phyloP scores from a whole-genome alignment of 2,888 invertebrate genomes.

The Apeira syringaria region DNA sequence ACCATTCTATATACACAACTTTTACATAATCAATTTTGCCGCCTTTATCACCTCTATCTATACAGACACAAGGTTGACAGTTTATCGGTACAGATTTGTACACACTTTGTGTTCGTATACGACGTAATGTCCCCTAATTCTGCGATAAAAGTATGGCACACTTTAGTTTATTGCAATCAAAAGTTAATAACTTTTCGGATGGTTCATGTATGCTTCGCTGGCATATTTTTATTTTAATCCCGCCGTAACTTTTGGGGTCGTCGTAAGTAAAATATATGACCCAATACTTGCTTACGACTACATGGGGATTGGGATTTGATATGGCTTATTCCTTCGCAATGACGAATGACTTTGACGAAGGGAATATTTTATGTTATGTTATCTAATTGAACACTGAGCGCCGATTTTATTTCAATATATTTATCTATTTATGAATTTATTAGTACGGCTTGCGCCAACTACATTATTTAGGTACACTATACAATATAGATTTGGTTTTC shows the following conservation, averaged over 20 bases:
- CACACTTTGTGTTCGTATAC: conserved; percentile 33
- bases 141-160: conserved; percentile 73
- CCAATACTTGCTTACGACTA: conserved; percentile 21
- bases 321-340: conserved; percentile 8
- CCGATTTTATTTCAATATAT: too few species aligned
- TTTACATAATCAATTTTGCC: conserved; percentile 35
- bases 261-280: conserved; percentile 24
- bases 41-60: conserved; percentile 28
- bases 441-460: too few species aligned
- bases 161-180: conserved; percentile 78
- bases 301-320: conserved; percentile 15
- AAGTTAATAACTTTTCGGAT: conserved; percentile 63
- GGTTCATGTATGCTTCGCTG: conserved; percentile 24
- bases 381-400: too few species aligned
- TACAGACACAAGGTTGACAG: conserved; percentile 24
- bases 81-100: conserved; percentile 12
- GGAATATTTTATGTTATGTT: too few species aligned
- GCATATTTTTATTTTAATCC: conserved; percentile 25
- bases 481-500: too few species aligned
- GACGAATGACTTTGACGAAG: too few species aligned
- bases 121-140: conserved; percentile 68
- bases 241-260: conserved; percentile 23
- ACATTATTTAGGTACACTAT: too few species aligned
- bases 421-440: too few species aligned
- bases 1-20: conserved; percentile 70